phyloP scores from a whole-genome alignment of 1,140 invertebrate species.

The Drosophila parabipectinata region DNA sequence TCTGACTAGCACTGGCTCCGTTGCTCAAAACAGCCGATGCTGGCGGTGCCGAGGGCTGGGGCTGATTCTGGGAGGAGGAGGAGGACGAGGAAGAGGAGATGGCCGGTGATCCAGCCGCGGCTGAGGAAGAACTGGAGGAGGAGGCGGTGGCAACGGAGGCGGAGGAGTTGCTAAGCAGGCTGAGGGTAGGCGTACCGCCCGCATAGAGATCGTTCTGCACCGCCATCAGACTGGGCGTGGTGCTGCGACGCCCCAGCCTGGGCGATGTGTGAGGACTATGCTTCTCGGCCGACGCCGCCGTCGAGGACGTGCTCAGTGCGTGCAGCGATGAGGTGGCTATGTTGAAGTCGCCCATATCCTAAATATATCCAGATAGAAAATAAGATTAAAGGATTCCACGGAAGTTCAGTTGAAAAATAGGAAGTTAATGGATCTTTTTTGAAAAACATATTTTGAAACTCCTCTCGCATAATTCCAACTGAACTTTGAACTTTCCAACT shows the following conservation, averaged over 20 bases:
- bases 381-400: slow-evolving; percentile 18
- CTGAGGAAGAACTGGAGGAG: slow-evolving; percentile 5
- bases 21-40: slow-evolving; percentile 68
- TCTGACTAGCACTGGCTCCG: slow-evolving; percentile 57
- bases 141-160: slow-evolving; percentile 18
- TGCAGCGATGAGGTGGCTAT: slow-evolving; percentile 87
- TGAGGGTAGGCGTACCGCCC: slow-evolving; percentile 54
- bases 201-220: slow-evolving; percentile 83
- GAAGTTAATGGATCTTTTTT: background rate
- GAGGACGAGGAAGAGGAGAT: slow-evolving; percentile 16
- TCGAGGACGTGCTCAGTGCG: slow-evolving; percentile 83
- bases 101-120: background rate
- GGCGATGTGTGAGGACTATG: slow-evolving; percentile 83
- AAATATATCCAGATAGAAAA: slow-evolving; percentile 41
- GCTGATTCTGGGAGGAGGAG: slow-evolving; percentile 22
- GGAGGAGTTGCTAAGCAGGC: slow-evolving; percentile 59
- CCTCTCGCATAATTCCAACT: slow-evolving; percentile 7
- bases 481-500: slow-evolving; percentile 11
- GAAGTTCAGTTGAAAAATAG: slow-evolving; percentile 9
- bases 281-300: slow-evolving; percentile 66
- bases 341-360: slow-evolving; percentile 87
- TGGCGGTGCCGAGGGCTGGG: slow-evolving; percentile 61
- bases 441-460: background rate
- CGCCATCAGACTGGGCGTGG: slow-evolving; percentile 79
- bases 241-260: slow-evolving; percentile 74